These are phyloP conservation scores for Enchytraeus crypticus DNA, from an alignment of 2,888 invertebrate species.

Conservation along the genomic window DNA sequence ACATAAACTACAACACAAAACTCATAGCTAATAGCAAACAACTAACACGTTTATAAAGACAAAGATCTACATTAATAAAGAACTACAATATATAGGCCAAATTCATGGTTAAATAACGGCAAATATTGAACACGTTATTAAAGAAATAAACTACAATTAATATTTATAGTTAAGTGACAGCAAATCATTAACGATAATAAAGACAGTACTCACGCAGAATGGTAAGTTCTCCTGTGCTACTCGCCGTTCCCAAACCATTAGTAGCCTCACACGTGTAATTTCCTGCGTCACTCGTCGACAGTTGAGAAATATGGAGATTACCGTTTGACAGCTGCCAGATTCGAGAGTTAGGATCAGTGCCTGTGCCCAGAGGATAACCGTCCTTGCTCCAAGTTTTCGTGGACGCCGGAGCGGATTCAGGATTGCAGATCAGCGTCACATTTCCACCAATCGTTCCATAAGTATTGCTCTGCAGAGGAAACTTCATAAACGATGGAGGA, in stretches of 20 bases:
- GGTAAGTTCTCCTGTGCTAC: conserved; percentile 30
- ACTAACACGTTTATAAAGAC: too few relatives aligned
- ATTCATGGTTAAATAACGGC: too few relatives aligned
- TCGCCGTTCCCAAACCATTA: conserved; percentile 35
- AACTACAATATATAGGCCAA: too few relatives aligned
- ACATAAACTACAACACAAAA: too few relatives aligned
- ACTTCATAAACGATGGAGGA: conserved; percentile 80
- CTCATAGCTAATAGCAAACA: too few relatives aligned
- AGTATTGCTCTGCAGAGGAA: conserved; percentile 76
- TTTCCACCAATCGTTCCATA: conserved; percentile 86
- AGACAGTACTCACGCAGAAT: conserved; percentile 30
- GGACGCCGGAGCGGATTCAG: conserved; percentile 76
- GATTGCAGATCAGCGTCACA: conserved; percentile 79
- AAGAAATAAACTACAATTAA: too few relatives aligned
- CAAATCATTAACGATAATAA: background rate
- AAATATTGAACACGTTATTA: too few relatives aligned
- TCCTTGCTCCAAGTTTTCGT: conserved; percentile 27
- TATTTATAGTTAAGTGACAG: too few relatives aligned
- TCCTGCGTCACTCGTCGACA: conserved; percentile 71
- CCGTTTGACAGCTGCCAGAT: conserved; percentile 32
- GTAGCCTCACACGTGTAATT: conserved; percentile 68
- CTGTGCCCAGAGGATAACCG: conserved; percentile 17
- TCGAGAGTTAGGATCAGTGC: conserved; percentile 7
- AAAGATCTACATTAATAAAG: too few relatives aligned
- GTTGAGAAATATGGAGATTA: conserved; percentile 64